A percentile compares a stretch with the other conserved stretches of the same genome.
These are phyloP conservation scores for Lasioglossum pauxillum DNA, from an alignment of 2,888 invertebrate species.

Conservation along the genomic window DNA sequence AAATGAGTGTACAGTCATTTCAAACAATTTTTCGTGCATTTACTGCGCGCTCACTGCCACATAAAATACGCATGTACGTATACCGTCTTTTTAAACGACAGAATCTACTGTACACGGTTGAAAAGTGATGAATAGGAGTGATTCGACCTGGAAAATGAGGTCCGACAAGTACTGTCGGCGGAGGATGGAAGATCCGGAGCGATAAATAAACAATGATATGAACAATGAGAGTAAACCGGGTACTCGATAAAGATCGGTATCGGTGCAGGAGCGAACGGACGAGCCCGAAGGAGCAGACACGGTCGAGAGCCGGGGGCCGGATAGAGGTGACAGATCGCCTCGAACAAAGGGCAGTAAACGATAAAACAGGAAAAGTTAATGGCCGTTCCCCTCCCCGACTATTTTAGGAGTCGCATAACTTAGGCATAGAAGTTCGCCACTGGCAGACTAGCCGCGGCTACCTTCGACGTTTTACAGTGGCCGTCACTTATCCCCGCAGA, in stretches of 20 bases:
- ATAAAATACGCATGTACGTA: not conserved
- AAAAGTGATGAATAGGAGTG: not conserved
- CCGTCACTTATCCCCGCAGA: constrained; percentile 39
- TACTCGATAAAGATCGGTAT: constrained; percentile 3
- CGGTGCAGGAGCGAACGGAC: not conserved
- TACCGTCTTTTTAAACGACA: too few species aligned
- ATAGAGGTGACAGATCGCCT: constrained; percentile 44
- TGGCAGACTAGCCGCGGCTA: constrained; percentile 28
- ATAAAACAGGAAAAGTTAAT: constrained; percentile 50
- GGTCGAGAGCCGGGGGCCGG: not conserved
- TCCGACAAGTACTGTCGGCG: not conserved
- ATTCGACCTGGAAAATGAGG: not conserved
- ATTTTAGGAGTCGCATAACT: constrained; percentile 49
- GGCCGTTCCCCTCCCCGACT: constrained; percentile 23
- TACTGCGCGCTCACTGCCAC: too few species aligned
- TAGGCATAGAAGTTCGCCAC: constrained; percentile 29
- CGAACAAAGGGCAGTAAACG: constrained; percentile 46
- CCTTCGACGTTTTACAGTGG: constrained; percentile 35
- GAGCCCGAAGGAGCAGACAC: not conserved
- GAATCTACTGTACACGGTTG: not conserved
- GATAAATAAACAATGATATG: not conserved
- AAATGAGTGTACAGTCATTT: too few species aligned
- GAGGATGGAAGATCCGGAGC: not conserved
- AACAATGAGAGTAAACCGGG: not conserved
- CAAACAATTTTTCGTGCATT: too few species aligned